Percentiles rank a stretch among this genome's conserved stretches.
phyloP scores from a whole-genome alignment of 2,797 vertebrate species.

The Synaphobranchus kaupii region DNA sequence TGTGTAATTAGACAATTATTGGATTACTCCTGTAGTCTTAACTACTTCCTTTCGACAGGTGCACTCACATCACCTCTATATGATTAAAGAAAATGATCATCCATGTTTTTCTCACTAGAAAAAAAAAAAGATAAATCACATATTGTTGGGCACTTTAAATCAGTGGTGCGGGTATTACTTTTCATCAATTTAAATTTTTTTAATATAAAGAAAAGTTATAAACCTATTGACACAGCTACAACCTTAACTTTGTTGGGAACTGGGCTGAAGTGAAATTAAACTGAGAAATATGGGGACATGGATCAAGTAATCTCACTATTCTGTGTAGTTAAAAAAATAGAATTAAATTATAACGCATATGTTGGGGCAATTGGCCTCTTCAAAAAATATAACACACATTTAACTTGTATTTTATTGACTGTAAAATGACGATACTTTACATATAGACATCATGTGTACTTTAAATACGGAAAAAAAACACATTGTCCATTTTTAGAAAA shows the following conservation, averaged over 20 bases:
- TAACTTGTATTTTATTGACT: slow-evolving; percentile 66
- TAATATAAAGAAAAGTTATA: too few species aligned
- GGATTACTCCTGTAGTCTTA: background rate
- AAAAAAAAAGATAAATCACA: background rate
- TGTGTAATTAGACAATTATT: background rate
- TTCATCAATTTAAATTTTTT: too few species aligned
- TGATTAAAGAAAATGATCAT: background rate
- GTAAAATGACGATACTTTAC: slow-evolving; percentile 67
- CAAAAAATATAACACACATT: slow-evolving; percentile 11
- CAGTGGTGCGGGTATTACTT: background rate
- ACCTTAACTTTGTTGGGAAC: background rate
- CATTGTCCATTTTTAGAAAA: slow-evolving; percentile 48
- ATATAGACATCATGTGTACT: slow-evolving; percentile 58
- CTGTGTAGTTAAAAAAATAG: background rate
- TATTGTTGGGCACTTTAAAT: background rate
- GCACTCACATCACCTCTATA: background rate
- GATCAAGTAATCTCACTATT: background rate
- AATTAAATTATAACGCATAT: background rate
- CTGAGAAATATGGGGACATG: too few species aligned
- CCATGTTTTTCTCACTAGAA: background rate
- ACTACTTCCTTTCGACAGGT: background rate
- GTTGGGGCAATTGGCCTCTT: background rate
- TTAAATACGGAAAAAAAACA: slow-evolving; percentile 68
- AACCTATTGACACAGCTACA: background rate
- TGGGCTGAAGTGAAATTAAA: background rate